Base-by-base conservation (phyloP, 2,797 vertebrate genomes). In the Rhinichthys osculus region DNA sequence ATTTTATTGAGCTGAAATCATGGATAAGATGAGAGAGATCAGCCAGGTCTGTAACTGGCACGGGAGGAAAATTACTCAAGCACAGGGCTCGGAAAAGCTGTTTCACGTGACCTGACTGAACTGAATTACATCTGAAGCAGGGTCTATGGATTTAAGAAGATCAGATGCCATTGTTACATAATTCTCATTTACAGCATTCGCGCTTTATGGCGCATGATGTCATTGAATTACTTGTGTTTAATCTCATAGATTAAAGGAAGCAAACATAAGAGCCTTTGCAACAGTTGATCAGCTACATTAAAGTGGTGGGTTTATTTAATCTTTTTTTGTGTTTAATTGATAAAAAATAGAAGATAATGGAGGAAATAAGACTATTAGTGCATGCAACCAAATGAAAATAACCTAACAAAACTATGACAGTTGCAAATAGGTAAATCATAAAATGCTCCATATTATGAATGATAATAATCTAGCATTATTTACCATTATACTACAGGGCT, bases 91-190 rank as follows among this genome's bases (percentile, higher is more conserved):
- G 1, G 78, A 73, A 81, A 74, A 85, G 42, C 78, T 42, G 40
- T 27, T 74, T 81, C 59, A 81, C 44, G 42, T 81, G 78, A 73
- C 54, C 54, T 38, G 78, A 52, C 33, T 50, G n/a, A 66, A 62
- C 40, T 62, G 35, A 79, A 72, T 80, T 85, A 40, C 30, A n/a
- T n/a, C 54, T 0, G 27, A 85, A 62, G 66, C 67, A 73, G 42
- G 84, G 69, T 85, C 78, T 81, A 73, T 0, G 30, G 78, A 73
- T 85, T 81, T 85, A 85, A 74, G 59, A 67, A 85, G 84, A 85
- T 81, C 59, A 85, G 59, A 59, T 52, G 27, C 52, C 19, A 47
- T 78, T 79, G 78, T 81, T 85, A 81, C 38, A 42, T 85, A 85
- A 81, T 74, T 66, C 78, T 44, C 23, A 78, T 70, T 70, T 78